Evolutionary conservation across 2,888 invertebrate genomes (phyloP).

Genomic region (Norana najaformis): DNA sequence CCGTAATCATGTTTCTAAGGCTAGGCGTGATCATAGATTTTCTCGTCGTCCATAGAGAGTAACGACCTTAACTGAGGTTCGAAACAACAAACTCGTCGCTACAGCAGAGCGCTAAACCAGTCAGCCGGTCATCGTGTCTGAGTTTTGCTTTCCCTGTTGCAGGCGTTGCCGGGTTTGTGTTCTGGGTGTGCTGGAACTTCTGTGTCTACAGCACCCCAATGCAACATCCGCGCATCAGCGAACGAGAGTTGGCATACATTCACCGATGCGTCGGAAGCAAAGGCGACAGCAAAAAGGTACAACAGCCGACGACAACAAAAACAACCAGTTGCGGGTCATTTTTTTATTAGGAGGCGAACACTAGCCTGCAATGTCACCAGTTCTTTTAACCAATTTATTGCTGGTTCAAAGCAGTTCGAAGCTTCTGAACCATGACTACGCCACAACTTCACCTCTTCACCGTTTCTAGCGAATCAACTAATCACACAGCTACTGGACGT

Average conservation of each 20-base stretch:
- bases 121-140: too few relatives aligned
- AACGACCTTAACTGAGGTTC: too few relatives aligned
- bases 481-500: too few relatives aligned
- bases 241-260: constrained; percentile 33
- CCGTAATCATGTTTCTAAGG: too few relatives aligned
- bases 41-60: too few relatives aligned
- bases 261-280: constrained; percentile 8
- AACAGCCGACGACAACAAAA: not conserved
- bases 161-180: constrained; percentile 32
- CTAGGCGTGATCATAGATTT: too few relatives aligned
- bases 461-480: too few relatives aligned
- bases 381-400: not conserved
- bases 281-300: constrained; percentile 14
- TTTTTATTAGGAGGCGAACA: not conserved
- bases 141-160: not conserved
- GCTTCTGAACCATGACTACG: too few relatives aligned
- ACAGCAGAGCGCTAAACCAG: too few relatives aligned
- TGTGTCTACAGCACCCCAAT: constrained; percentile 34
- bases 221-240: constrained; percentile 33
- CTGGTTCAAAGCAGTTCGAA: not conserved
- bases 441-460: too few relatives aligned
- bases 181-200: constrained; percentile 29
- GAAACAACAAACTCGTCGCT: too few relatives aligned
- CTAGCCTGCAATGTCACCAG: not conserved
- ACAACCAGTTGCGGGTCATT: not conserved